These are phyloP conservation scores for Nyleta sp. DNA, from an alignment of 2,888 invertebrate genomes.

Conservation along the genomic window DNA sequence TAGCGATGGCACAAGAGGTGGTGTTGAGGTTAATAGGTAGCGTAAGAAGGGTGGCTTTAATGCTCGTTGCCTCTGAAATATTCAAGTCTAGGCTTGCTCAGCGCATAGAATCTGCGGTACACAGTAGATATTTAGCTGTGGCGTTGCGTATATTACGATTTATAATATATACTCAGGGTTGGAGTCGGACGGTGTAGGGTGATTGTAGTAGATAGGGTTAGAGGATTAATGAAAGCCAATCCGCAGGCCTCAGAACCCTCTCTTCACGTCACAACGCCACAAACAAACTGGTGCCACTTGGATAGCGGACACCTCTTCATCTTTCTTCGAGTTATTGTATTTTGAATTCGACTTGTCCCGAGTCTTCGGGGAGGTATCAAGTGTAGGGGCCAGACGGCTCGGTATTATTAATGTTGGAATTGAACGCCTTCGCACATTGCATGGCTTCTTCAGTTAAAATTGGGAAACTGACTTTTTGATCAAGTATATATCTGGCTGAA, in stretches of 20 bases:
- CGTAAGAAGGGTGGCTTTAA: slow-evolving; percentile 82
- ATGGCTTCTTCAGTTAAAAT: neutral
- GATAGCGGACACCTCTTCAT: slow-evolving; percentile 69
- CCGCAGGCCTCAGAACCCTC: slow-evolving; percentile 72
- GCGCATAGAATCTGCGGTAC: slow-evolving; percentile 76
- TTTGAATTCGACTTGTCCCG: slow-evolving; percentile 20
- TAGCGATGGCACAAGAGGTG: slow-evolving; percentile 62
- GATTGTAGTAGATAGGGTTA: slow-evolving; percentile 75
- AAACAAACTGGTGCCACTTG: slow-evolving; percentile 76
- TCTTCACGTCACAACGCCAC: slow-evolving; percentile 75
- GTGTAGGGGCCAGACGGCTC: neutral
- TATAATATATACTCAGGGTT: slow-evolving; percentile 75
- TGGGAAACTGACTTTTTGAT: slow-evolving; percentile 24
- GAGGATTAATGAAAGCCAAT: slow-evolving; percentile 82
- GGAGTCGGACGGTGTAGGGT: slow-evolving; percentile 65
- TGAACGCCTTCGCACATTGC: neutral
- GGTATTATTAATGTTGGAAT: slow-evolving; percentile 9
- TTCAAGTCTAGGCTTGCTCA: slow-evolving; percentile 79
- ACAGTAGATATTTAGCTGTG: slow-evolving; percentile 75
- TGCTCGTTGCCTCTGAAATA: slow-evolving; percentile 80
- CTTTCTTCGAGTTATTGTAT: slow-evolving; percentile 58
- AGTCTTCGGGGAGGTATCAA: slow-evolving; percentile 15
- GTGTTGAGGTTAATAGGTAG: slow-evolving; percentile 81
- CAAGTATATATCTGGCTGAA: slow-evolving; percentile 18
- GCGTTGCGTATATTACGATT: slow-evolving; percentile 78